A percentile compares a stretch with the other conserved stretches of the same genome.
phyloP scores from a whole-genome alignment of 1,140 invertebrate species.

The Dufourea novaeangliae region DNA sequence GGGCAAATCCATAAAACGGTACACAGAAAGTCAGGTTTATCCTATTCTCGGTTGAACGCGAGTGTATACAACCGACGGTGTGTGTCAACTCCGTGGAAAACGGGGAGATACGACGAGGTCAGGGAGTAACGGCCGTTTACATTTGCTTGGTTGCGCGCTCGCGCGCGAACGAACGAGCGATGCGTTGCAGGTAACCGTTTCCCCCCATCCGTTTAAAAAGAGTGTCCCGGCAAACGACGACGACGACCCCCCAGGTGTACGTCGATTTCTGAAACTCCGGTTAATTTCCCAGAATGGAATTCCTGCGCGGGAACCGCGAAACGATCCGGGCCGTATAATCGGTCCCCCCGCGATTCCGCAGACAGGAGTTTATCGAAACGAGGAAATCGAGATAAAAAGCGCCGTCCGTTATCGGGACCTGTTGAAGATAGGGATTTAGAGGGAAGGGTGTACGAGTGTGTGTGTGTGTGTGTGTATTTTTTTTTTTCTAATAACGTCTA shows the following conservation, averaged over 20 bases:
- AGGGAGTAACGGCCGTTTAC: slow-evolving; percentile 67
- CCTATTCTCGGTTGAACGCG: slow-evolving; percentile 64
- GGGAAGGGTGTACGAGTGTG: too few relatives aligned
- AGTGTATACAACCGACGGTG: slow-evolving; percentile 40
- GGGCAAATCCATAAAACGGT: slow-evolving; percentile 68
- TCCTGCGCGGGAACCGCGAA: slow-evolving; percentile 44
- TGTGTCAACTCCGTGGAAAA: slow-evolving; percentile 62
- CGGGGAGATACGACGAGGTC: slow-evolving; percentile 67
- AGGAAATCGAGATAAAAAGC: slow-evolving; percentile 52
- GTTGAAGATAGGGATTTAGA: too few relatives aligned
- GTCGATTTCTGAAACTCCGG: slow-evolving; percentile 62
- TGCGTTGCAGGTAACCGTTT: too few relatives aligned
- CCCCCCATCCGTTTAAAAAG: slow-evolving; percentile 60
- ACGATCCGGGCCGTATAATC: slow-evolving; percentile 16
- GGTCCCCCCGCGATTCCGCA: slow-evolving; percentile 3
- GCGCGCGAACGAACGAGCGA: too few relatives aligned
- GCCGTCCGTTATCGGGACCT: slow-evolving; percentile 56
- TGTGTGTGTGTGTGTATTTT: too few relatives aligned
- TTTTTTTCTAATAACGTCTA: slow-evolving; percentile 53
- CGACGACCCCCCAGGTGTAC: slow-evolving; percentile 64
- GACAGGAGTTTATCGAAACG: slow-evolving; percentile 45
- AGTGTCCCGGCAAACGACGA: slow-evolving; percentile 52
- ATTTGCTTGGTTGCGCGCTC: slow-evolving; percentile 56
- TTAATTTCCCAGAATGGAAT: slow-evolving; percentile 65
- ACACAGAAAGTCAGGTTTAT: slow-evolving; percentile 64